Percentiles rank a stretch among this genome's conserved stretches.
phyloP scores from a whole-genome alignment of 2,797 vertebrate species.

The Mallotus villosus region DNA sequence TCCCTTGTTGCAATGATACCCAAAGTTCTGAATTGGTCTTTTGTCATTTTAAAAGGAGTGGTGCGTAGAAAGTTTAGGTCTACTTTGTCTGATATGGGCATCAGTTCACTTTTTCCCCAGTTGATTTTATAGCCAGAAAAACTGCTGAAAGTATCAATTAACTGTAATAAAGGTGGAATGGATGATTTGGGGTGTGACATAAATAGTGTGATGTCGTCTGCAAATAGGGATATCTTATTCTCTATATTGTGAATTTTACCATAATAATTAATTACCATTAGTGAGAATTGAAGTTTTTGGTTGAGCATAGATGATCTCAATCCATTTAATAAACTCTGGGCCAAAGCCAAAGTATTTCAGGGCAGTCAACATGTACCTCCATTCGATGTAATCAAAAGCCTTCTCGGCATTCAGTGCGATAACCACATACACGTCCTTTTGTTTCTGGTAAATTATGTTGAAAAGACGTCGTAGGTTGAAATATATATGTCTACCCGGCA shows the following conservation, averaged over 20 bases:
- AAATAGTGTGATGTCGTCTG: too few species aligned
- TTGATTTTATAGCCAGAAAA: constrained; percentile 17
- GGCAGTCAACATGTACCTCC: constrained; percentile 7
- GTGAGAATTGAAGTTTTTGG: too few species aligned
- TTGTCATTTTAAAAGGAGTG: background rate
- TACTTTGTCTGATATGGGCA: constrained; percentile 5
- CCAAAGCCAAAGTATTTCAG: constrained; percentile 9
- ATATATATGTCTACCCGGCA: constrained; percentile 8
- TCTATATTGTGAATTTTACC: background rate
- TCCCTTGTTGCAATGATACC: constrained; percentile 9
- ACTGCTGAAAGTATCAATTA: background rate
- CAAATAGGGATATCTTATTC: constrained; percentile 6
- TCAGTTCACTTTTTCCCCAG: constrained; percentile 14
- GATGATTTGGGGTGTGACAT: background rate
- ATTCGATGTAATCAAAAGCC: constrained; percentile 16
- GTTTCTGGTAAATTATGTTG: background rate
- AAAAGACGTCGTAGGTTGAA: background rate
- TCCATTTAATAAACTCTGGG: too few species aligned
- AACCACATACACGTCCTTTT: background rate
- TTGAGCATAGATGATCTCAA: too few species aligned
- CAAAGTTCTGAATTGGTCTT: constrained; percentile 1
- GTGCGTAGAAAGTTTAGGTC: background rate
- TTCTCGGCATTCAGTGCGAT: constrained; percentile 14
- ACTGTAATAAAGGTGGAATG: background rate
- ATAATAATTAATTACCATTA: too few species aligned